phyloP scores from a whole-genome alignment of 2,113 vertebrate species.

The Felis chaus region DNA sequence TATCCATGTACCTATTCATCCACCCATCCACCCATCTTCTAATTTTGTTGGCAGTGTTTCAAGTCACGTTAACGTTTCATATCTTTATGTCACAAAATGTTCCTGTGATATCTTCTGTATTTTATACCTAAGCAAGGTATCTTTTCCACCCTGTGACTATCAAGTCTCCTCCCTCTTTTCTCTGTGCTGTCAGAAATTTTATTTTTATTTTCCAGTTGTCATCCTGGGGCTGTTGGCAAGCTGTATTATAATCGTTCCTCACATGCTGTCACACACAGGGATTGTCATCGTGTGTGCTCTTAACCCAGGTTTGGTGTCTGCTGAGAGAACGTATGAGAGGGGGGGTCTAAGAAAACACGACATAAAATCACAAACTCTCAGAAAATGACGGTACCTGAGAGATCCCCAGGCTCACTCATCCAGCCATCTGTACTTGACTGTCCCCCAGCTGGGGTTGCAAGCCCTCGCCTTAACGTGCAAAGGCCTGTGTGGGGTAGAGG shows the following conservation, averaged over 20 bases:
- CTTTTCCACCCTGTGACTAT: rapidly evolving
- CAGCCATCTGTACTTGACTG: not conserved
- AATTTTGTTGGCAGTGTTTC: too few relatives aligned
- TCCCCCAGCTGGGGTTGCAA: too few relatives aligned
- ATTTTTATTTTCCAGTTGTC: not conserved
- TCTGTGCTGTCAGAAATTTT: too few relatives aligned
- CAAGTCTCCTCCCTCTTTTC: not conserved
- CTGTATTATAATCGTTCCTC: not conserved
- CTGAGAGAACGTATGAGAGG: rapidly evolving
- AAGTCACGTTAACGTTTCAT: not conserved
- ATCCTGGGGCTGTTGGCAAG: not conserved
- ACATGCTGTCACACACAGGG: not conserved
- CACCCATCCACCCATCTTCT: too few relatives aligned
- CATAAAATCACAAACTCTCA: not conserved
- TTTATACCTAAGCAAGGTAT: not conserved
- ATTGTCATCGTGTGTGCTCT: not conserved
- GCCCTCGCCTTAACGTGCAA: not conserved
- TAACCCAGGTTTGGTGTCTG: not conserved
- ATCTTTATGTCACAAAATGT: too few relatives aligned
- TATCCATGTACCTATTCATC: too few relatives aligned
- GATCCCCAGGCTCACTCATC: too few relatives aligned
- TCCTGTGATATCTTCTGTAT: not conserved
- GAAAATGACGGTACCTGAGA: not conserved
- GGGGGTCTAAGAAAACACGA: not conserved
- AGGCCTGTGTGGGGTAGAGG: not conserved